Percentiles rank a stretch among this genome's conserved stretches.
Evolutionary conservation across 2,113 vertebrate genomes (phyloP).

Genomic region (Phoxinus phoxinus): DNA sequence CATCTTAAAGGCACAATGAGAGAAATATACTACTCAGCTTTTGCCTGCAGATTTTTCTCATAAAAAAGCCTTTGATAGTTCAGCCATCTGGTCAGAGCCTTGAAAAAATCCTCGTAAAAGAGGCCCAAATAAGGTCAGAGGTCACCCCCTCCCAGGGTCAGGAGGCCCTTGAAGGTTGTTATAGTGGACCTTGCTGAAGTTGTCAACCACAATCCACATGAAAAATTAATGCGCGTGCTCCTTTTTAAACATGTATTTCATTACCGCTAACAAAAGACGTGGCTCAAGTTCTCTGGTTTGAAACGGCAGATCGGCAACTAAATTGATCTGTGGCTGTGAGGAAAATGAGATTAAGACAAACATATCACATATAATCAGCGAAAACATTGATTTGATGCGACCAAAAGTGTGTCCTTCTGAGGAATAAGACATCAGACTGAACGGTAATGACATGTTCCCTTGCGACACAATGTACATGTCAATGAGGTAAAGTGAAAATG

Average conservation of each 20-base stretch:
- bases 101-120: slow-evolving; percentile 93
- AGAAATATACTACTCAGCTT: slow-evolving; percentile 85
- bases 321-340: slow-evolving; percentile 10
- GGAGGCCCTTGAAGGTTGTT: slow-evolving; percentile 85
- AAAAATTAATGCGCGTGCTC: slow-evolving; percentile 97
- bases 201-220: slow-evolving; percentile 88
- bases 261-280: slow-evolving; percentile 78
- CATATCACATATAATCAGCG: slow-evolving; percentile 17
- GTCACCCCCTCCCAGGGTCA: slow-evolving; percentile 92
- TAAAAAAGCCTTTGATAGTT: slow-evolving; percentile 98
- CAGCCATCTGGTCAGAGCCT: slow-evolving; percentile 95
- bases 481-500: background rate
- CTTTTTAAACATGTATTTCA: slow-evolving; percentile 81
- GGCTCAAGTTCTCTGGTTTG: background rate
- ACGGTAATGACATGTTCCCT: background rate
- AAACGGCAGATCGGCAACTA: background rate
- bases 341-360: slow-evolving; percentile 16
- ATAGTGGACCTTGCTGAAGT: slow-evolving; percentile 89
- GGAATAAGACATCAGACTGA: background rate
- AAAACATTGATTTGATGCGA: slow-evolving; percentile 14
- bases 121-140: slow-evolving; percentile 93
- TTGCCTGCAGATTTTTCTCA: slow-evolving; percentile 95
- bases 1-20: slow-evolving; percentile 77
- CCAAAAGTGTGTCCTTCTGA: slow-evolving; percentile 7
- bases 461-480: background rate